Evolutionary conservation across 2,113 vertebrate species (phyloP).

Genomic region (Crocuta crocuta): DNA sequence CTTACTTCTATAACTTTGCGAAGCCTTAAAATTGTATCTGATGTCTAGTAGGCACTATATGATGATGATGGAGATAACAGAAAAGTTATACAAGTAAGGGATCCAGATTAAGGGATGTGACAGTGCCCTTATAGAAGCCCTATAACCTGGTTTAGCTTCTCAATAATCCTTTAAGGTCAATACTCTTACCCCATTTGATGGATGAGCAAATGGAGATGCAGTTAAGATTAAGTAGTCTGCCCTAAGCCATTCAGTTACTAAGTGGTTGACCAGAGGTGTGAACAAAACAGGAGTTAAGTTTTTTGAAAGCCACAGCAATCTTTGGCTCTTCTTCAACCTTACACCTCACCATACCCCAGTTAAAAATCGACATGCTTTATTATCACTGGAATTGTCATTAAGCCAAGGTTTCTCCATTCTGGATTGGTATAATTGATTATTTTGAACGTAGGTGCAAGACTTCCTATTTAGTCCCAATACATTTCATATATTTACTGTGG

Average conservation of each 20-base stretch:
- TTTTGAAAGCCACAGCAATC: background rate
- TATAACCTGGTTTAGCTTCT: background rate
- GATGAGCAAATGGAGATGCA: background rate
- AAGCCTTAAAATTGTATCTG: no score
- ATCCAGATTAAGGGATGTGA: no score
- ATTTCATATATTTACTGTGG: background rate
- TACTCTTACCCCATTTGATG: background rate
- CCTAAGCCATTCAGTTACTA: background rate
- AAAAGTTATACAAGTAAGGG: no score
- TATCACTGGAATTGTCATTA: background rate
- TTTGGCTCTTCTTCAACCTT: background rate
- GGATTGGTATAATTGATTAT: background rate
- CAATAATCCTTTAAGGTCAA: background rate
- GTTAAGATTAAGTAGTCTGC: background rate
- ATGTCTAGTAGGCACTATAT: no score
- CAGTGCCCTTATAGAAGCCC: no score
- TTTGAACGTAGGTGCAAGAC: background rate
- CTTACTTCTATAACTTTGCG: background rate
- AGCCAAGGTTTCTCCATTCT: background rate
- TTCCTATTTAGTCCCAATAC: background rate
- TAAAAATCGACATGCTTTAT: background rate
- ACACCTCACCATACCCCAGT: background rate
- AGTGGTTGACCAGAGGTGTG: background rate
- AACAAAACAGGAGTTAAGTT: background rate
- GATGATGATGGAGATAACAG: no score